A percentile compares a stretch with the other conserved stretches of the same genome.
These are phyloP conservation scores for Plusia festucae DNA, from an alignment of 2,888 invertebrate species.

Conservation along the genomic window DNA sequence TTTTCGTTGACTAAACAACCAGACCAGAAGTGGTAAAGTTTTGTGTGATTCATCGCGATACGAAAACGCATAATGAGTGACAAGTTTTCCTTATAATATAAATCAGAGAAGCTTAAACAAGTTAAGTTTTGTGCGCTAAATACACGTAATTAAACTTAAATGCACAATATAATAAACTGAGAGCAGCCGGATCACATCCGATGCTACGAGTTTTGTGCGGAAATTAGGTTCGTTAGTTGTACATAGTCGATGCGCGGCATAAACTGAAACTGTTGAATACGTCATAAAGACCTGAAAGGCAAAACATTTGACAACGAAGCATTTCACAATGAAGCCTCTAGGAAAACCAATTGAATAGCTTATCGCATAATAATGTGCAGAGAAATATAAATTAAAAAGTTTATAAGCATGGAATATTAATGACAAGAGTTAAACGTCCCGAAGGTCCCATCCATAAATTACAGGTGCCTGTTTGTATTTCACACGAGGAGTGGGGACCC, in stretches of 20 bases:
- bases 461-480: neutral
- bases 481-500: neutral
- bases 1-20: no score
- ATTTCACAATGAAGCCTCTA: neutral
- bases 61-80: no score
- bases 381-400: neutral
- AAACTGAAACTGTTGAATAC: slow-evolving; percentile 30
- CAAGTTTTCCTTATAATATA: neutral
- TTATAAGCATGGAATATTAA: neutral
- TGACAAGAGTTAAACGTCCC: neutral
- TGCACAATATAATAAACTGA: neutral
- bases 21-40: no score
- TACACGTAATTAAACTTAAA: neutral
- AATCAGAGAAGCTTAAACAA: neutral
- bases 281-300: slow-evolving; percentile 17
- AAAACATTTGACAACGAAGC: neutral
- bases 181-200: no score
- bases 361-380: neutral
- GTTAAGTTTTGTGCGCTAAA: neutral
- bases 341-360: neutral
- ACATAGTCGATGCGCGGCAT: slow-evolving; percentile 8
- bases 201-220: slow-evolving; percentile 8
- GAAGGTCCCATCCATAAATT: neutral
- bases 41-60: neutral
- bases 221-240: slow-evolving; percentile 40